Base-by-base conservation (phyloP, 92 coral and sea anemone species). In the Phenganax stokvisi region DNA sequence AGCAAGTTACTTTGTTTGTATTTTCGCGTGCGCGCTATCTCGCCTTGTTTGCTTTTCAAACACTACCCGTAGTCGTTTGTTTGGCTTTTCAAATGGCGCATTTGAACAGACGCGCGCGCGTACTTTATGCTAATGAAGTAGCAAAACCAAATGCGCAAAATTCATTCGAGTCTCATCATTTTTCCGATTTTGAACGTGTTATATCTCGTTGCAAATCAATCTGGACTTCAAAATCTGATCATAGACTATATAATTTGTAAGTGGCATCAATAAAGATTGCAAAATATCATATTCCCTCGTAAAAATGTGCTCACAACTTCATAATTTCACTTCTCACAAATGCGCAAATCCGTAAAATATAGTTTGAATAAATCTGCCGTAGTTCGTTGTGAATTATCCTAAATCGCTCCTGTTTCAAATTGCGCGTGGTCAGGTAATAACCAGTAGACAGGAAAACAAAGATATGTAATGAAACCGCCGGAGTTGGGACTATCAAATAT, bases 11-110 rank as follows among this genome's bases (percentile, higher is more conserved):
- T 25, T n/a, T 30, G 81, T 60, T 59, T 57, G 58, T 59, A 59
- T 51, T 12, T 54, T 12, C 54, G 20, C 52, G 25, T 57, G 67
- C 53, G 60, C 53, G 67, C 29, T 60, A 52, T 59, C 61, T 37
- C 69, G 30, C 10, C 55, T 57, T 75, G 81, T 76, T 76, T 76
- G 37, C 56, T 76, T 76, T 58, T 27, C 53, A 76, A 76, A 76
- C 58, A 76, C 7, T 58, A 64, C 54, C 53, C 12, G 16, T 30
- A 2, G 81, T 76, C 25, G 57, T 75, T 75, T 75, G 66, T 75
- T 75, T 54, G 61, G 66, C 51, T 30, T 6, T 25, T 75, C 80
- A 44, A 75, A 75, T 25, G 17, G 80, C 47, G 64, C 61, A 20
- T 44, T 10, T 30, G 17, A 56, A 7, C 1, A 25, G 53, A 52